Conservation (phyloP, 1,140 invertebrate genomes). For the Drosophila dunni region DNA sequence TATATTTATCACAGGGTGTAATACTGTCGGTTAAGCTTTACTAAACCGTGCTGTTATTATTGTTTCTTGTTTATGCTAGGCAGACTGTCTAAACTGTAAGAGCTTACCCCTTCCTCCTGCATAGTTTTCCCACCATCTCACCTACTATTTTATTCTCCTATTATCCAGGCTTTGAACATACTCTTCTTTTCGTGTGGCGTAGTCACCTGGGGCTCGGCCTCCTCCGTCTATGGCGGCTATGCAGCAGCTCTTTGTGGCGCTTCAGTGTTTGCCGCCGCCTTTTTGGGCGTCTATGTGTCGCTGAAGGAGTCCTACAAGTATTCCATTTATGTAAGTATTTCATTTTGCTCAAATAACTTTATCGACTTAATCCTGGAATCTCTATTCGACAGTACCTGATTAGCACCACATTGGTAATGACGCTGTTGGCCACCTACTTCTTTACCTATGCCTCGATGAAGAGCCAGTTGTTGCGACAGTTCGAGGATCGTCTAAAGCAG, state of each 20-base stretch:
- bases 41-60: too few relatives aligned
- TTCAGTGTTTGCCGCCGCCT: constrained; percentile 53
- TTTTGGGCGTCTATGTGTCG: constrained; percentile 64
- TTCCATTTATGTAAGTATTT: constrained; percentile 62
- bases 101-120: background rate
- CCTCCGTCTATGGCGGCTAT: constrained; percentile 63
- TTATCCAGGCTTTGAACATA: constrained; percentile 58
- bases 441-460: constrained; percentile 62
- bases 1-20: too few relatives aligned
- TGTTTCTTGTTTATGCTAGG: background rate
- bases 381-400: constrained; percentile 47
- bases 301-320: constrained; percentile 71
- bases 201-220: constrained; percentile 66
- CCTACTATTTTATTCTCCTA: background rate
- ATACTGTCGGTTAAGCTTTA: too few relatives aligned
- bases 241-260: constrained; percentile 49
- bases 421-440: constrained; percentile 56
- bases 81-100: background rate
- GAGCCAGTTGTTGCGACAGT: constrained; percentile 50
- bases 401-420: constrained; percentile 47
- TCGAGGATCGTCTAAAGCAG: constrained; percentile 58
- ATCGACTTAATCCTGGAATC: background rate
- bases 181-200: constrained; percentile 78
- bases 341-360: background rate
- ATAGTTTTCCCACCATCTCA: background rate